phyloP scores from a whole-genome alignment of 2,797 vertebrate species.

The Sebastes kiyomatsui region DNA sequence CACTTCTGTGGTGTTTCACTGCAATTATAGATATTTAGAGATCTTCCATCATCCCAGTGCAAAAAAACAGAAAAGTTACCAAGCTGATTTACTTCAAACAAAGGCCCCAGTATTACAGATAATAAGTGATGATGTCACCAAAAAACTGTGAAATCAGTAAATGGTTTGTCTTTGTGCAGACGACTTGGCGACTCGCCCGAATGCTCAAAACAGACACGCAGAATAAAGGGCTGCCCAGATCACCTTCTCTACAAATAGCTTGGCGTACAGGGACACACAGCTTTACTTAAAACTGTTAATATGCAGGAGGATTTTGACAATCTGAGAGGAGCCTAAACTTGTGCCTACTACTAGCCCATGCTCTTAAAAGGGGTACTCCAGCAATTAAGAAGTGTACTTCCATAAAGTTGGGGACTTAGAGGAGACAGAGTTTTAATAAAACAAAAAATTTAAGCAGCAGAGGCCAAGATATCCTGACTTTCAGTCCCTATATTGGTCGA shows the following conservation, averaged over 20 bases:
- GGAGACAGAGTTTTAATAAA: neutral
- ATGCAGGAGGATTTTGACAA: neutral
- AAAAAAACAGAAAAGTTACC: neutral
- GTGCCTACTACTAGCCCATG: neutral
- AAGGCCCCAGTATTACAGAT: neutral
- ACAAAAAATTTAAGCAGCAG: neutral
- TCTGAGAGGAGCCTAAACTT: neutral
- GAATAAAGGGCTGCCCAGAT: neutral
- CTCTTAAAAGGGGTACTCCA: neutral
- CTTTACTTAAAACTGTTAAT: neutral
- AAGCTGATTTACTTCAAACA: constrained; percentile 6
- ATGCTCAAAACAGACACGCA: neutral
- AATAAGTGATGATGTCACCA: constrained; percentile 1
- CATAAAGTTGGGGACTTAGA: neutral
- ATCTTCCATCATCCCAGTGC: neutral
- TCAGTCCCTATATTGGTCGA: too few species aligned
- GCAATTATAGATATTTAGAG: neutral
- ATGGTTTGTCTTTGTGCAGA: neutral
- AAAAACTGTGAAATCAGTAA: neutral
- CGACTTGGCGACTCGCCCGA: neutral
- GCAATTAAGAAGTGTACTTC: neutral
- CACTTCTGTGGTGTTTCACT: neutral
- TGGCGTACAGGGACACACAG: neutral
- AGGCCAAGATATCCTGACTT: too few species aligned
- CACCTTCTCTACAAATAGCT: neutral